phyloP scores from a whole-genome alignment of 2,888 invertebrate genomes.

The Temnothorax unifasciatus region DNA sequence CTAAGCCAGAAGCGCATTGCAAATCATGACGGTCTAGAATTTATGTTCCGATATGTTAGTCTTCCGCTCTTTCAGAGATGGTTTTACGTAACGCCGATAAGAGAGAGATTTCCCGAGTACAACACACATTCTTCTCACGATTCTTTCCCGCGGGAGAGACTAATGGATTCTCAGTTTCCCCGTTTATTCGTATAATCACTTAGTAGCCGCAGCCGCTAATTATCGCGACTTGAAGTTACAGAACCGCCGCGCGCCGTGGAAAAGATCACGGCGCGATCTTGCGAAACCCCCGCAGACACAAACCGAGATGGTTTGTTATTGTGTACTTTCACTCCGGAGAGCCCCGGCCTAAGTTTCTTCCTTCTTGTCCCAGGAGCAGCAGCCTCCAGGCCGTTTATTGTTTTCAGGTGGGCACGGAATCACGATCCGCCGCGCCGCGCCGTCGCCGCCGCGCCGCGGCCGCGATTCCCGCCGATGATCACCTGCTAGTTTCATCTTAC shows the following conservation, averaged over 20 bases:
- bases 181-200: conserved; percentile 57
- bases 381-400: conserved; percentile 70
- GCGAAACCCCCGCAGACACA: conserved; percentile 33
- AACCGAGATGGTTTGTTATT: conserved; percentile 65
- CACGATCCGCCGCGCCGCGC: conserved; percentile 64
- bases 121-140: conserved; percentile 52
- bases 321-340: conserved; percentile 73
- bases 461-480: conserved; percentile 68
- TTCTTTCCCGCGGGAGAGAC: conserved; percentile 35
- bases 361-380: conserved; percentile 60
- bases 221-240: conserved; percentile 61
- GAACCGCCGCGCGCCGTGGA: conserved; percentile 37
- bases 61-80: conserved; percentile 29
- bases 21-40: conserved; percentile 41
- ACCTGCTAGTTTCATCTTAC: conserved; percentile 68
- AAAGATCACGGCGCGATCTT: conserved; percentile 51
- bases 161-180: conserved; percentile 36
- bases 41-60: conserved; percentile 37
- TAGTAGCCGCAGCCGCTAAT: conserved; percentile 51
- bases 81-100: conserved; percentile 46
- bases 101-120: conserved; percentile 28
- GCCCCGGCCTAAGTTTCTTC: conserved; percentile 63
- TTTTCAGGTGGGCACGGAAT: conserved; percentile 69
- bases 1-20: conserved; percentile 43
- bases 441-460: conserved; percentile 13